phyloP scores from a whole-genome alignment of 1,140 invertebrate genomes.

The Thaumetopoea pityocampa region DNA sequence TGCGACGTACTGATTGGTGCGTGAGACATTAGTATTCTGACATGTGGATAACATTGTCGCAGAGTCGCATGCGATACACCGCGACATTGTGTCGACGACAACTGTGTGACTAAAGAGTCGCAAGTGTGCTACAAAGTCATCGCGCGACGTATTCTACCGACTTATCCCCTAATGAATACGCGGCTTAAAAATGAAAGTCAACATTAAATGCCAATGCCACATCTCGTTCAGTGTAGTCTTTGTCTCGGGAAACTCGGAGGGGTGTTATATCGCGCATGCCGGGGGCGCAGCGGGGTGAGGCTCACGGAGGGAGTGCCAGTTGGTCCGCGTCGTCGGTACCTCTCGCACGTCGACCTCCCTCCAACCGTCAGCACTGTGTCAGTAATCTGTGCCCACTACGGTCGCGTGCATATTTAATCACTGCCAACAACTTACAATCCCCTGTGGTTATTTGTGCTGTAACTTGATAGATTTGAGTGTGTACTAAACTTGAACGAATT shows the following conservation, averaged over 20 bases:
- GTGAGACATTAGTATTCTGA: too few relatives aligned
- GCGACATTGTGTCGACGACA: too few relatives aligned
- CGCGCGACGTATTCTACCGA: too few relatives aligned
- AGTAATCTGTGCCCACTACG: conserved; percentile 6
- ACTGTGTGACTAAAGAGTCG: too few relatives aligned
- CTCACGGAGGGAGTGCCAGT: conserved; percentile 46
- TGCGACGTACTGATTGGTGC: too few relatives aligned
- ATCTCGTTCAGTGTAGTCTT: conserved; percentile 36
- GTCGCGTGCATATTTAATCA: conserved; percentile 9
- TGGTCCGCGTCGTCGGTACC: conserved; percentile 32
- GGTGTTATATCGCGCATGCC: conserved; percentile 33
- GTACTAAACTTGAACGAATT: too few relatives aligned
- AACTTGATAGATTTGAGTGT: conserved; percentile 1
- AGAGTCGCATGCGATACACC: too few relatives aligned
- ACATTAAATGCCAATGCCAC: conserved; percentile 17
- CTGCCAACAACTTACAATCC: conserved; percentile 2
- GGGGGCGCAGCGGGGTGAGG: conserved; percentile 39
- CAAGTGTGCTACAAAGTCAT: too few relatives aligned
- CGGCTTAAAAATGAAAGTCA: too few relatives aligned
- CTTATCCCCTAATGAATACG: too few relatives aligned
- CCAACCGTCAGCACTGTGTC: conserved; percentile 5
- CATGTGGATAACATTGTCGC: too few relatives aligned
- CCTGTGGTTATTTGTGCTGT: background rate
- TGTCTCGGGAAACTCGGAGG: conserved; percentile 29
- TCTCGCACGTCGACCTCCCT: conserved; percentile 25